Evolutionary conservation across 1,140 invertebrate genomes (phyloP), one percentile per base, ranked within the genome.

Genomic region (Drosophila ambigua): DNA sequence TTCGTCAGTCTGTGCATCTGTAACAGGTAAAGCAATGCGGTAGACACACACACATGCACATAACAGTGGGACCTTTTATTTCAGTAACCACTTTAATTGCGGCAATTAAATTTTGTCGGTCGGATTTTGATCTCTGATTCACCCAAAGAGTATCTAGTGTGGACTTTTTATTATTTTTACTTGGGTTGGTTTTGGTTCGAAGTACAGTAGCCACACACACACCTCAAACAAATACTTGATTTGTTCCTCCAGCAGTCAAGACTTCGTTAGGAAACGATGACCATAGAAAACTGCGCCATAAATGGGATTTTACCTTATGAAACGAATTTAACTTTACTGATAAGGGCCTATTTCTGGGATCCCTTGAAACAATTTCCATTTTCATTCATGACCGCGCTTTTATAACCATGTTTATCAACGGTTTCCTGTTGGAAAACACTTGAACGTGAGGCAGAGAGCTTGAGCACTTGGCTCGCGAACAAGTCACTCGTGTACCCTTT

Each of bases 31-130:
- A 52, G 11, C 35, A 13, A 13, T 39, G 4, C 11, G 11, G 2
- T 39, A 39, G 35, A 39, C 31, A 35, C 31, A 35, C 9, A 39
- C 35, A 39, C 35, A 39, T 8, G 4, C 4, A 13, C 31, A 41
- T n/a, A 48, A 20, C 45, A 15, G 11, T 28, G 23, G 20, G 41
- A 20, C 43, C 64, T 35, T 35, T 71, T 44, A 48, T 69, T 69
- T 69, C 65, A 71, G 65, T 69, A 67, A n/a, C 52, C 65, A 58
- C 67, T 69, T 71, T 69, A 71, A 71, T 45, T 69, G 64, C 66
- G n/a, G 51, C 64, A 68, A 68, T 68, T 69, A 69, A 57, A 68
- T 49, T 35, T 49, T 11, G 66, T 43, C 50, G 63, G 51, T 41
- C 46, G 62, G 49, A 68, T 68, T 68, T 8, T 23, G 50, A 68